These are phyloP conservation scores for Meandrusa payeni DNA, from an alignment of 2,888 invertebrate genomes.

Conservation along the genomic window DNA sequence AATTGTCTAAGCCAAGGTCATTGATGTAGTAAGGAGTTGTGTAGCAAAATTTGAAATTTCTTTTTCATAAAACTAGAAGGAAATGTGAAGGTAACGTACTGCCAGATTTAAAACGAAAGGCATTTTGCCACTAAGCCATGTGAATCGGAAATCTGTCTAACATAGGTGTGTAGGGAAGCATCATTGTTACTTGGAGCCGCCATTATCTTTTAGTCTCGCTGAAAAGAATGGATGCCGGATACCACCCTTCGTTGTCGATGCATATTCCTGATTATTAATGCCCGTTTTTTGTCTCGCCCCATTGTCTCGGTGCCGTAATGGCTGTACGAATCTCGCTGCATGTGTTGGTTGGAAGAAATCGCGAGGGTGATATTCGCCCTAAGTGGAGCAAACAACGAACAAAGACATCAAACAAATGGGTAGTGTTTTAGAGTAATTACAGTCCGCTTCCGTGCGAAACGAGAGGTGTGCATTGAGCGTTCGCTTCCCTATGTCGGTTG, in stretches of 20 bases:
- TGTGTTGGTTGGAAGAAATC: conserved; percentile 68
- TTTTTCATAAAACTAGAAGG: no score
- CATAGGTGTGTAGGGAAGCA: conserved; percentile 43
- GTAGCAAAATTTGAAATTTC: conserved; percentile 18
- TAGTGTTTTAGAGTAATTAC: conserved; percentile 81
- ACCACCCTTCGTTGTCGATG: conserved; percentile 59
- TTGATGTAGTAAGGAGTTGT: no score
- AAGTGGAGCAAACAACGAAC: conserved; percentile 79
- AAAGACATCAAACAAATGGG: conserved; percentile 81
- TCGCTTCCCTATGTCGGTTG: conserved; percentile 35
- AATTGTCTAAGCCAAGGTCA: no score
- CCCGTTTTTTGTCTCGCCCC: conserved; percentile 72
- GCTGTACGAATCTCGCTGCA: conserved; percentile 66
- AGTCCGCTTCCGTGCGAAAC: conserved; percentile 73
- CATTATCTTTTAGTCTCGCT: conserved; percentile 52
- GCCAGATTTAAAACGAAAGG: no score
- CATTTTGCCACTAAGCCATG: no score
- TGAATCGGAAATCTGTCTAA: background rate
- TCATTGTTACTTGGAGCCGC: conserved; percentile 56
- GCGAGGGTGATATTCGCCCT: conserved; percentile 74
- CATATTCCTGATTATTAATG: conserved; percentile 79
- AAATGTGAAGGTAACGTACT: no score
- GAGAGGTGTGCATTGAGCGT: conserved; percentile 68
- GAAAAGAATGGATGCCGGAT: conserved; percentile 47
- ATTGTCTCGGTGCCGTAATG: conserved; percentile 69